Evolutionary conservation across 1,140 invertebrate genomes (phyloP).

Genomic region (Drosophila nebulosa): DNA sequence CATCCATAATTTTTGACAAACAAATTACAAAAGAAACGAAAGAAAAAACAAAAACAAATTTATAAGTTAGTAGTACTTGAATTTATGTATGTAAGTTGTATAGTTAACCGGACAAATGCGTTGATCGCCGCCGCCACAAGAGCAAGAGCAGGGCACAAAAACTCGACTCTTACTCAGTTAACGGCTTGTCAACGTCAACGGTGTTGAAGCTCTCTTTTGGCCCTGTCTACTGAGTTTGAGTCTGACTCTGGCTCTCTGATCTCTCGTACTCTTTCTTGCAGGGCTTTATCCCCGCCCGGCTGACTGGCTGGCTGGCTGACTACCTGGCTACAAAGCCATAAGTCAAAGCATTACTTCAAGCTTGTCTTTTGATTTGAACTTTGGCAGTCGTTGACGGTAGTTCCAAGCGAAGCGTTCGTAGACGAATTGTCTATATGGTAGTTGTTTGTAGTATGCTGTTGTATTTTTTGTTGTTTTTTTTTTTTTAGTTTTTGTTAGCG

Average conservation of each 20-base stretch:
- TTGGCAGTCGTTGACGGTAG: conserved; percentile 66
- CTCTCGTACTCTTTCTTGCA: conserved; percentile 25
- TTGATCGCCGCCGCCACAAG: background rate
- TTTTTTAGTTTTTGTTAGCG: background rate
- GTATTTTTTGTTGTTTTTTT: background rate
- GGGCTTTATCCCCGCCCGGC: conserved; percentile 34
- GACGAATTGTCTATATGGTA: conserved; percentile 8
- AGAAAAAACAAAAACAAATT: conserved; percentile 22
- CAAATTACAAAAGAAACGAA: conserved; percentile 53
- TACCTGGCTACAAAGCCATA: conserved; percentile 42
- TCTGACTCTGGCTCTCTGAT: background rate
- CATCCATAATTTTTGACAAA: conserved; percentile 44
- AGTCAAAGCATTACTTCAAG: conserved; percentile 44
- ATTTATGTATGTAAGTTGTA: background rate
- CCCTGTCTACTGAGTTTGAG: background rate
- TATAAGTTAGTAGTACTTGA: background rate
- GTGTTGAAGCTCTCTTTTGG: background rate
- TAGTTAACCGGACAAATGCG: background rate
- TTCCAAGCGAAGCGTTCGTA: conserved; percentile 55
- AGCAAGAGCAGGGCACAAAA: background rate
- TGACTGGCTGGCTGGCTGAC: background rate
- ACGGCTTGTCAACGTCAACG: background rate
- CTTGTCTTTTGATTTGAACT: conserved; percentile 56
- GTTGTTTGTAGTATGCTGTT: background rate
- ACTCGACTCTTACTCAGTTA: background rate